Conservation (phyloP, 1,140 invertebrate genomes). For the Penaeus indicus region DNA sequence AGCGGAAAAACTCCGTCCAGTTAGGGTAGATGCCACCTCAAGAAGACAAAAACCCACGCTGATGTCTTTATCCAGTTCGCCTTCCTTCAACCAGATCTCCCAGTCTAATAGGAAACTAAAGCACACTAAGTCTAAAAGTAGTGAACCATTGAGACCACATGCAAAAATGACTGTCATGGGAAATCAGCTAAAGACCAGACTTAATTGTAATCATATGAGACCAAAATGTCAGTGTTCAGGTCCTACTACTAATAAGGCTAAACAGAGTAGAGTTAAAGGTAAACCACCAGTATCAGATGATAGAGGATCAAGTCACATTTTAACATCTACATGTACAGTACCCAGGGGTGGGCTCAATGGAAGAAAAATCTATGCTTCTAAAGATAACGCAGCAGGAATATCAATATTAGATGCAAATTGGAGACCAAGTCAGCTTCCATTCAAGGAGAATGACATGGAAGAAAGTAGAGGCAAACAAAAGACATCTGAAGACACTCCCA, state of each 20-base stretch:
- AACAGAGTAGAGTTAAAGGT: neutral
- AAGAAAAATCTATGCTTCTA: constrained; percentile 33
- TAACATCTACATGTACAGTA: constrained; percentile 13
- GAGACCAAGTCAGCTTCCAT: constrained; percentile 22
- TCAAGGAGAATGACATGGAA: neutral
- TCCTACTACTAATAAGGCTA: neutral
- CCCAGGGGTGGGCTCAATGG: constrained; percentile 42
- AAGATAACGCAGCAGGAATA: neutral
- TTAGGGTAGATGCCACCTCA: neutral
- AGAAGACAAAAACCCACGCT: neutral
- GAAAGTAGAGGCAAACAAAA: no score
- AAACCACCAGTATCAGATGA: neutral
- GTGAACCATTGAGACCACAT: constrained; percentile 19
- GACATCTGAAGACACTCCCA: neutral
- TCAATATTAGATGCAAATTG: constrained; percentile 43
- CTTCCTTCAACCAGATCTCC: neutral
- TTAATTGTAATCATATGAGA: constrained; percentile 46
- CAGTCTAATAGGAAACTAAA: neutral
- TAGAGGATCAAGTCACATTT: constrained; percentile 2
- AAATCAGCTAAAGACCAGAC: constrained; percentile 27
- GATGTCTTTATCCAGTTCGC: neutral
- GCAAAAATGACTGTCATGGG: constrained; percentile 43
- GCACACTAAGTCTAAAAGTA: neutral
- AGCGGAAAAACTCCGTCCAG: constrained; percentile 21
- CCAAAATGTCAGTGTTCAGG: constrained; percentile 41